Conservation (phyloP, 2,888 invertebrate species). For the Cremastobaeus sp. region DNA sequence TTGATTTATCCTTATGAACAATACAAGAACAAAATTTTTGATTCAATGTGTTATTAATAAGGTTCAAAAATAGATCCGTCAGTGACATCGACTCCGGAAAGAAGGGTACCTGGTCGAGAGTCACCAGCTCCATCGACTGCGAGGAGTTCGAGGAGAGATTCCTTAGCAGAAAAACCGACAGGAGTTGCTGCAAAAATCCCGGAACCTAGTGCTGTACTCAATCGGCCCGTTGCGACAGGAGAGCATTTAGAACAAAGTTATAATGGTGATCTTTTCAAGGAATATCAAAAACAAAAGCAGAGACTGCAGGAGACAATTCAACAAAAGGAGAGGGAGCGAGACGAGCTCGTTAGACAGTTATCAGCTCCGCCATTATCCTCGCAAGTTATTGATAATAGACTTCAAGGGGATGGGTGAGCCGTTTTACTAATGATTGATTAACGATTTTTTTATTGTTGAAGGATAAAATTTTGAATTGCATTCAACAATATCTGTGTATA, state of each 20-base stretch:
- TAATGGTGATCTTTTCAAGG: conserved; percentile 86
- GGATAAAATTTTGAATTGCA: no score
- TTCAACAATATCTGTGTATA: no score
- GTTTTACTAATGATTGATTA: conserved; percentile 18
- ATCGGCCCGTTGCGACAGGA: conserved; percentile 69
- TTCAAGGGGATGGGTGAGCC: conserved; percentile 79
- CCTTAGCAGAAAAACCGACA: conserved; percentile 80
- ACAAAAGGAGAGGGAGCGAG: conserved; percentile 80
- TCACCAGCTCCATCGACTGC: conserved; percentile 85
- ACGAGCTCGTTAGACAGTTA: conserved; percentile 80
- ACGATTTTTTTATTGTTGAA: not conserved
- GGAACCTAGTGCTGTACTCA: conserved; percentile 71
- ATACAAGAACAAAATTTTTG: not conserved
- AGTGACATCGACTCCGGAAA: conserved; percentile 85
- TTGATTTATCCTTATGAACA: no score
- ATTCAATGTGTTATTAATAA: conserved; percentile 45
- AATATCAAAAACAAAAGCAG: conserved; percentile 89
- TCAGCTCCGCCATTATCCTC: conserved; percentile 74
- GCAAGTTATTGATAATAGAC: conserved; percentile 77
- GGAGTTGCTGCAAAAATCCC: conserved; percentile 74
- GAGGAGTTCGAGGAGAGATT: conserved; percentile 84
- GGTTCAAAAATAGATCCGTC: conserved; percentile 76
- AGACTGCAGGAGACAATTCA: conserved; percentile 82
- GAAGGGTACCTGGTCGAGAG: conserved; percentile 80
- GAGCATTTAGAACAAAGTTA: conserved; percentile 79